Evolutionary conservation across 2,888 invertebrate species (phyloP).

Genomic region (Balanococcus diminutus): DNA sequence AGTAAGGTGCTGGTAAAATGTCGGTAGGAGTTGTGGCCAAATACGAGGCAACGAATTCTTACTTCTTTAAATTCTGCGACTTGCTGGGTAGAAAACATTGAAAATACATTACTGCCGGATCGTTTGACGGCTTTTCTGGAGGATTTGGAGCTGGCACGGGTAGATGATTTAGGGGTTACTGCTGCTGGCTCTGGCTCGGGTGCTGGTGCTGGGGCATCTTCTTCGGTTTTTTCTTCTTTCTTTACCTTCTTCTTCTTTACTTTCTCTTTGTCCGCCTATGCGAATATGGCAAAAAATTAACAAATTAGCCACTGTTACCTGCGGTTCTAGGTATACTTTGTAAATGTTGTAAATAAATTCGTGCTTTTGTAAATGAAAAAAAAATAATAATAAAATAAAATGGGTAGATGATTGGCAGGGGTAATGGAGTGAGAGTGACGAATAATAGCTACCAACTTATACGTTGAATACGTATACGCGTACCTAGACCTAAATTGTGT

Average conservation of each 20-base stretch:
- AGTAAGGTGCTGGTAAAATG: too few relatives aligned
- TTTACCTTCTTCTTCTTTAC: constrained; percentile 86
- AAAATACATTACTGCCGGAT: constrained; percentile 94
- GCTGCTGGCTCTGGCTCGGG: constrained; percentile 74
- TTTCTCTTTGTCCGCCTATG: constrained; percentile 88
- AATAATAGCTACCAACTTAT: too few relatives aligned
- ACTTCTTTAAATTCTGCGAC: constrained; percentile 96
- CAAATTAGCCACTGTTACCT: too few relatives aligned
- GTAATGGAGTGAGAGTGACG: too few relatives aligned
- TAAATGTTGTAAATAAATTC: too few relatives aligned
- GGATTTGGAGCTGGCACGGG: constrained; percentile 72
- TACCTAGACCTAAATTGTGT: too few relatives aligned
- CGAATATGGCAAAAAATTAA: not conserved
- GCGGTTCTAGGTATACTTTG: too few relatives aligned
- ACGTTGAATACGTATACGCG: too few relatives aligned
- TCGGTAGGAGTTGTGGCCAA: too few relatives aligned
- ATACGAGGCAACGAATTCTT: constrained; percentile 60
- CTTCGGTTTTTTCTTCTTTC: constrained; percentile 72
- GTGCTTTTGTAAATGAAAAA: too few relatives aligned
- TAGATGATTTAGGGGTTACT: constrained; percentile 63
- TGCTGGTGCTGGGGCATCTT: constrained; percentile 64
- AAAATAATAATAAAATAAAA: too few relatives aligned
- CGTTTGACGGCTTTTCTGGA: constrained; percentile 83
- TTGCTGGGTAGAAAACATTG: constrained; percentile 95
- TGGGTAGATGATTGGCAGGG: too few relatives aligned